Evolutionary conservation across 2,113 vertebrate species (phyloP).

Genomic region (Phrynosoma platyrhinos): DNA sequence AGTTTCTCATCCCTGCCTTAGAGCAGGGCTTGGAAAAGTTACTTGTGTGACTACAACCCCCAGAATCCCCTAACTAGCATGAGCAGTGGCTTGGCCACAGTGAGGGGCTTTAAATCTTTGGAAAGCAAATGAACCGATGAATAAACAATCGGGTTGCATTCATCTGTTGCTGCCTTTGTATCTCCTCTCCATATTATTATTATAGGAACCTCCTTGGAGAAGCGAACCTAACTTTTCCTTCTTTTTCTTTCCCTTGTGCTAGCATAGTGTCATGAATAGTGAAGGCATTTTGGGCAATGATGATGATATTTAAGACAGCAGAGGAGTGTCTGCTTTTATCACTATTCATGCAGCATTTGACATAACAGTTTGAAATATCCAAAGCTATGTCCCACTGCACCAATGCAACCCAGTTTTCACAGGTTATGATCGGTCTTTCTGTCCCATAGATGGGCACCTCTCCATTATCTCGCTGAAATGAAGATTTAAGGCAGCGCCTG

Average conservation of each 20-base stretch:
- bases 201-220: background rate
- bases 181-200: no score
- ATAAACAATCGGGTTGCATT: no score
- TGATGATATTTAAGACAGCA: background rate
- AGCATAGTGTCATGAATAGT: background rate
- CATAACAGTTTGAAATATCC: background rate
- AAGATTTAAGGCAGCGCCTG: conserved; percentile 50
- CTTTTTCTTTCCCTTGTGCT: background rate
- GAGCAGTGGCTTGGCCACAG: no score
- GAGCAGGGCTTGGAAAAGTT: no score
- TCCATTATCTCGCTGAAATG: conserved; percentile 19
- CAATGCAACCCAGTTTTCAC: background rate
- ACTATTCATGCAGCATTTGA: background rate
- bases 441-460: background rate
- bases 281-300: background rate
- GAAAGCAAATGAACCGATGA: no score
- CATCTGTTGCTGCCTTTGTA: background rate
- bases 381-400: background rate
- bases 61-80: no score
- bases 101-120: no score
- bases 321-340: background rate
- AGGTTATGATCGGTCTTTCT: background rate
- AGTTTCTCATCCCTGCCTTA: no score
- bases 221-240: background rate
- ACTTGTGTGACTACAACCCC: no score